Base-by-base conservation (phyloP, 92 coral and sea anemone species). In the Bergia sp. region DNA sequence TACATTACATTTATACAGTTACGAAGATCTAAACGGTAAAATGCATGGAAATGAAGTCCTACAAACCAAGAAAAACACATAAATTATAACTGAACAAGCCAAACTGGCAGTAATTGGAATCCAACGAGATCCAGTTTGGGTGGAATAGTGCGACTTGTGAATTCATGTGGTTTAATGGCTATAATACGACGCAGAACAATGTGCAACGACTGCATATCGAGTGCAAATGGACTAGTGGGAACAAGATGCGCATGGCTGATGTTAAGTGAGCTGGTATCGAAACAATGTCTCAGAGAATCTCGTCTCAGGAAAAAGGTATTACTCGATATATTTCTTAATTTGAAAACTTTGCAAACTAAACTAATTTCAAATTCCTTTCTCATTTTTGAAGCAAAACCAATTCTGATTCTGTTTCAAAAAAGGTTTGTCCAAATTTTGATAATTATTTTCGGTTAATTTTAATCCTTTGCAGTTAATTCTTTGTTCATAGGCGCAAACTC, bases 151-250 rank as follows among this genome's bases (percentile, higher is more conserved):
- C 58, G 58, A 53, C 58, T 53, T 71, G 76, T 36, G 39, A 36
- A 5, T 23, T 37, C 43, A 4, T 7, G 77, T 41, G 36, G 43
- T 74, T 39, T 37, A 74, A 13, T 15, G 21, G 4, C 18, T 5
- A 39, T 23, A 41, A 16, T 38, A 18, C 44, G 45, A 74, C 36
- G 78, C 44, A 37, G 36, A 74, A 37, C 43, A 57, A 37, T 2
- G 69, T 53, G 72, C 39, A 57, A 55, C 29, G 85, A 80, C 55
- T 80, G 85, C 85, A 80, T 29, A 57, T 11, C 49, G 85, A 29
- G 45, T 53, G 85, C 21, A 80, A 13, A 80, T 7, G 49, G 41
- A 57, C 69, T 18, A 11, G 21, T 0, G 21, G 18, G 65, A 21
- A 79, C 42, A 72, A 72, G 40, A 36, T 72, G 16, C 5, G 76